Conservation (phyloP, 2,888 invertebrate genomes). For the Torymus auratus region DNA sequence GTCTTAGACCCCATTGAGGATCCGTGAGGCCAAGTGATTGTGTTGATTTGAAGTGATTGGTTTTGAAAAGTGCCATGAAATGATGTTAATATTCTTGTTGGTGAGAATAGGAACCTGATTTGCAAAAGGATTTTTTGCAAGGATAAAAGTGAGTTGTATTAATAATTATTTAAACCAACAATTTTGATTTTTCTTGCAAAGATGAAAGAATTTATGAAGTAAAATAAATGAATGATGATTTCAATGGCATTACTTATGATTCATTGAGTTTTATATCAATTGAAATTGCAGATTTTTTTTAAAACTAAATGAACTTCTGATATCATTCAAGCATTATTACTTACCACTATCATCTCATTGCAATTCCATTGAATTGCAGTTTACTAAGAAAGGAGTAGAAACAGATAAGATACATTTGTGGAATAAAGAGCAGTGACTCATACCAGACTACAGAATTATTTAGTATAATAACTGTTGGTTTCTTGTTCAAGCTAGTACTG, state of each 20-base stretch:
- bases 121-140: not conserved
- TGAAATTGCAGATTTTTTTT: too few species aligned
- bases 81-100: conserved; percentile 18
- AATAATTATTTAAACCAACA: not conserved
- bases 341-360: not conserved
- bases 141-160: conserved; percentile 28
- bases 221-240: too few species aligned
- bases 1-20: conserved; percentile 12
- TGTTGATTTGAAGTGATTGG: conserved; percentile 1
- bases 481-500: too few species aligned
- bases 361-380: not conserved
- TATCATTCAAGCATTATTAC: too few species aligned
- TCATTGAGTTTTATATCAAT: too few species aligned
- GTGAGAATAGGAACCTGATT: conserved; percentile 6
- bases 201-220: too few species aligned
- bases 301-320: too few species aligned
- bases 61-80: conserved; percentile 31
- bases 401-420: conserved; percentile 22
- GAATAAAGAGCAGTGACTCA: conserved; percentile 16
- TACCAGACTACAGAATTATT: conserved; percentile 6
- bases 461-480: not conserved
- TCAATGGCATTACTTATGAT: too few species aligned
- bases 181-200: not conserved
- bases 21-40: conserved; percentile 29
- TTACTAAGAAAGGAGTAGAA: not conserved